Percentiles rank a stretch among this genome's conserved stretches.
phyloP scores from a whole-genome alignment of 2,888 invertebrate genomes.

The Smittia sp. region DNA sequence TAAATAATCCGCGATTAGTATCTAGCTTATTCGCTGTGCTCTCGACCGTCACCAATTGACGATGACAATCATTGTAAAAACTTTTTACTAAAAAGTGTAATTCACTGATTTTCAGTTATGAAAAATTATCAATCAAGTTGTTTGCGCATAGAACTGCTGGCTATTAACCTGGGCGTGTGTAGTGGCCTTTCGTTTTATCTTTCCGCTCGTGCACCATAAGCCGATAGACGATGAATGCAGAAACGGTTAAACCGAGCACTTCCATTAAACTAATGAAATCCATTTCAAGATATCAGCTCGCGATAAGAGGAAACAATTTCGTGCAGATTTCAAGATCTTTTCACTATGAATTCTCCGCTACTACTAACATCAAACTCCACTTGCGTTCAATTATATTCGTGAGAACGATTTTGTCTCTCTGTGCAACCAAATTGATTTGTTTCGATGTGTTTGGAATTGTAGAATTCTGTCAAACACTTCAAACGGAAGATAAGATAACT shows the following conservation, averaged over 20 bases:
- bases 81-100: neutral
- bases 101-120: neutral
- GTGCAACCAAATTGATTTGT: too few species aligned
- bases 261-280: neutral
- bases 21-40: too few species aligned
- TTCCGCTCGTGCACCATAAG: constrained; percentile 8
- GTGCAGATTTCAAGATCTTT: too few species aligned
- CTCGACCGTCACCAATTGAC: neutral
- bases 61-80: neutral
- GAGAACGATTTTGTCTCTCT: too few species aligned
- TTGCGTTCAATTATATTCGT: too few species aligned
- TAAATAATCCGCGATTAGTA: too few species aligned
- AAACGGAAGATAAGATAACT: too few species aligned
- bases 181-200: constrained; percentile 42
- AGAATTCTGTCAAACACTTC: too few species aligned
- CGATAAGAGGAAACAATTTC: too few species aligned
- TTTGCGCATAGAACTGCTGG: neutral
- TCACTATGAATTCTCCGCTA: too few species aligned
- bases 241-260: neutral
- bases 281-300: constrained; percentile 1
- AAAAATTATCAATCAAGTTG: neutral
- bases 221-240: constrained; percentile 1
- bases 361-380: too few species aligned
- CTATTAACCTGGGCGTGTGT: constrained; percentile 44
- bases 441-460: too few species aligned